These are phyloP conservation scores for Drosophila yakuba DNA, from an alignment of 1,140 invertebrate species.

Conservation along the genomic window DNA sequence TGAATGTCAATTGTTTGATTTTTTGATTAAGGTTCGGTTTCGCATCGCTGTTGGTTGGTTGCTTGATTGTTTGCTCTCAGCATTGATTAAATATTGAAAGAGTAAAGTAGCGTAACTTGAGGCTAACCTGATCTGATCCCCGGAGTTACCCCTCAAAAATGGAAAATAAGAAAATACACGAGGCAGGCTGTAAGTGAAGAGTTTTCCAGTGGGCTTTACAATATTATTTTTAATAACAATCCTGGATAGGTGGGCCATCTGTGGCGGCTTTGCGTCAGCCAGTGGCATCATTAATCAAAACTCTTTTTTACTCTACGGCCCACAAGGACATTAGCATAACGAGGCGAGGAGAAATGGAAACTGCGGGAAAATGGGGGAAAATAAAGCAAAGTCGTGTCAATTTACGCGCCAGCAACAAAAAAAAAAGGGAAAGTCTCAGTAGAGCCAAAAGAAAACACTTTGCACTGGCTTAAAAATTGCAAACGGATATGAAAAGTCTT, in stretches of 20 bases:
- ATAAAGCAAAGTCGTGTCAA: constrained; percentile 78
- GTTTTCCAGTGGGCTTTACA: constrained; percentile 9
- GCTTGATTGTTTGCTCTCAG: constrained; percentile 46
- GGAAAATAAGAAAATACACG: not conserved
- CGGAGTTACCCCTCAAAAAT: constrained; percentile 16
- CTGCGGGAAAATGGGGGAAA: constrained; percentile 16
- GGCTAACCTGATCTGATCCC: constrained; percentile 7
- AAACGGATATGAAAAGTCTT: constrained; percentile 73
- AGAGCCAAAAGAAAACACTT: constrained; percentile 40
- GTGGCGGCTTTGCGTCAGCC: constrained; percentile 52
- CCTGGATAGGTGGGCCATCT: constrained; percentile 49
- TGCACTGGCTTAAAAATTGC: constrained; percentile 68
- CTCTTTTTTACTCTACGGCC: constrained; percentile 59
- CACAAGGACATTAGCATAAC: constrained; percentile 73
- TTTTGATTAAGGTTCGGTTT: constrained; percentile 71
- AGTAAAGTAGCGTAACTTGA: constrained; percentile 71
- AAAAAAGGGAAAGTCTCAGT: constrained; percentile 1
- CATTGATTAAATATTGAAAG: constrained; percentile 81
- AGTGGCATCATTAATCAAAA: constrained; percentile 79
- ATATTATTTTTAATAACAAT: constrained; percentile 48
- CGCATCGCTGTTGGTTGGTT: constrained; percentile 17
- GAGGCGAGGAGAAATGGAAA: constrained; percentile 44
- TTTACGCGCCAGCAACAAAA: constrained; percentile 57
- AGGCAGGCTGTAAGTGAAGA: constrained; percentile 32
- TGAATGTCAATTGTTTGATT: constrained; percentile 84